Evolutionary conservation across 2,888 invertebrate species (phyloP), one percentile per base, ranked within the genome.

Genomic region (Microctonus aethiopoides): DNA sequence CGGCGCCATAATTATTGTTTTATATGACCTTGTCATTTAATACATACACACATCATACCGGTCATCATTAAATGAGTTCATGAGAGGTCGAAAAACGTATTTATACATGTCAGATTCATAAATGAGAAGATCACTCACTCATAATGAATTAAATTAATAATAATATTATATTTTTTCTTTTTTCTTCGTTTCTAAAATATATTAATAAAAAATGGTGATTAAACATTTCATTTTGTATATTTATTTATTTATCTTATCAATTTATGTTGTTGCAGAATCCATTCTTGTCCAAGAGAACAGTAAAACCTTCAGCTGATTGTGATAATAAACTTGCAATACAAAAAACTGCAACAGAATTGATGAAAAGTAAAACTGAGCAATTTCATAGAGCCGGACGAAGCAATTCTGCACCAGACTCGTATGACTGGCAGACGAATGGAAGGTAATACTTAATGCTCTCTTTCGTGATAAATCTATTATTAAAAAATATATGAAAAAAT

Each of bases 361-460:
- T 86, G 52, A 86, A 87, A 11, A 87, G 86, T 4, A 85, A 88
- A 51, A 81, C 88, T 1, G 87, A 89, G 67, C 87, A 88, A 76
- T 90, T 91, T 75, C 88, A 89, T 63, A 87, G 89, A 57, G 88
- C 91, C 41, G 93, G 92, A 2, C 89, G 94, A 61, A 93, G 94
- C 16, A 91, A 93, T 83, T 94, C 94, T 9, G 94, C 94, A 11
- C 94, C 94, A 0, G 92, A 91, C 52, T 90, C 91, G 20, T 93
- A 91, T 75, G 87, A 88, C 68, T 87, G 88, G 81, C 88, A 83
- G 70, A 70, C 76, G 57, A 80, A 81, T 72, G 84, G 83, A 78
- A 81, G 81, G 84, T 84, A 34, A 56, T n/a, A n/a, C 72, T 54
- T 56, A n/a, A 29, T 29, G 5, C 7, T 16, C 29, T 16, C 29